phyloP scores from a whole-genome alignment of 2,797 vertebrate species.

The Natrix natrix region DNA sequence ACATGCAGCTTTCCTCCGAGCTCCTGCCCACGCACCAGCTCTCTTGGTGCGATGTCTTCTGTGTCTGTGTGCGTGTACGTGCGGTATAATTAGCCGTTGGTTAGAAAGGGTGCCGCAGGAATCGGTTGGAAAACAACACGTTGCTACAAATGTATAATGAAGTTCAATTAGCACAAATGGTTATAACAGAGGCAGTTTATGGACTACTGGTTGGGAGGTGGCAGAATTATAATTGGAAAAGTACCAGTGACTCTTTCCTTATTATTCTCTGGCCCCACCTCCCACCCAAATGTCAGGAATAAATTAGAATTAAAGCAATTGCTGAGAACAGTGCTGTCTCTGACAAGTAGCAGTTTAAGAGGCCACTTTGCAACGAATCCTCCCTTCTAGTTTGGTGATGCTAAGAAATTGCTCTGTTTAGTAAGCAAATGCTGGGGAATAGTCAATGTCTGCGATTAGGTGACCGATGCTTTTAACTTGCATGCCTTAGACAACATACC shows the following conservation, averaged over 20 bases:
- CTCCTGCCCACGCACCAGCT: slow-evolving; percentile 71
- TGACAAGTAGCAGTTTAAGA: slow-evolving; percentile 52
- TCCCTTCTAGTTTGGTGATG: not conserved
- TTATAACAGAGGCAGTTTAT: slow-evolving; percentile 76
- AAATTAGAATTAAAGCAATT: slow-evolving; percentile 60
- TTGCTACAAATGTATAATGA: slow-evolving; percentile 74
- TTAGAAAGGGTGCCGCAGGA: slow-evolving; percentile 77
- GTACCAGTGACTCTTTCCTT: slow-evolving; percentile 66
- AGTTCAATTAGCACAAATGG: slow-evolving; percentile 77
- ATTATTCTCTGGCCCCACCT: slow-evolving; percentile 45
- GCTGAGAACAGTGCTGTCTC: slow-evolving; percentile 55
- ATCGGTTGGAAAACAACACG: slow-evolving; percentile 76
- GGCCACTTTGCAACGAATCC: not conserved
- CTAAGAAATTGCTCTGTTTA: not conserved
- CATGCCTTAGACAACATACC: not conserved
- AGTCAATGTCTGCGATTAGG: not conserved
- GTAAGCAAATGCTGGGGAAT: not conserved
- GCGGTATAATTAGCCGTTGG: slow-evolving; percentile 74
- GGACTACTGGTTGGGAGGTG: not conserved
- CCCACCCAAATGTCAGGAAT: slow-evolving; percentile 58
- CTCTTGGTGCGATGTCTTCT: slow-evolving; percentile 67
- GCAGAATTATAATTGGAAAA: slow-evolving; percentile 64
- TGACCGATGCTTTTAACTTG: not conserved
- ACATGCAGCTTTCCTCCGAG: slow-evolving; percentile 61
- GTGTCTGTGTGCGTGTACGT: slow-evolving; percentile 41